Conservation (phyloP, 37 sponge, comb jelly and placozoan genomes). For the Bolinopsis microptera region DNA sequence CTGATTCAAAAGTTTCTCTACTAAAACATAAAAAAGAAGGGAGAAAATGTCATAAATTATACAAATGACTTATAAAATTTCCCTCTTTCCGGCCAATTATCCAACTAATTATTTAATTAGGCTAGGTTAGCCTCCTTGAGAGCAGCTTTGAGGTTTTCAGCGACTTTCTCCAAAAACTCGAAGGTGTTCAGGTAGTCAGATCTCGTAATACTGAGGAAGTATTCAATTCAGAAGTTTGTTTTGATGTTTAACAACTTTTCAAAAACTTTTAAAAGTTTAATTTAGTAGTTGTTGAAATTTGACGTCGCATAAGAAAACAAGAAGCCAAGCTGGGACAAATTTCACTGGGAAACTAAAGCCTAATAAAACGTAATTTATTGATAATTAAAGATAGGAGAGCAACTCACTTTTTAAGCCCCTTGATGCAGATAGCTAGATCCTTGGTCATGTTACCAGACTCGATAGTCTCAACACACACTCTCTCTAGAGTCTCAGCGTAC, state of each 20-base stretch:
- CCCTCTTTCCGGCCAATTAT: too few species aligned
- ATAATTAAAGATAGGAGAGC: too few species aligned
- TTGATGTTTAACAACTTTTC: background rate
- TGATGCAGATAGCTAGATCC: conserved; percentile 88
- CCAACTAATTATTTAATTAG: background rate
- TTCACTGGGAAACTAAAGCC: too few species aligned
- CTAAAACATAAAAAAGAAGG: too few species aligned
- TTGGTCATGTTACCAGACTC: conserved; percentile 95
- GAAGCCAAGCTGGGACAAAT: too few species aligned
- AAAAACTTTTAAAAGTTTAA: background rate
- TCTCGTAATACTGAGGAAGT: conserved; percentile 72
- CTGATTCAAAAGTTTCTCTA: too few species aligned
- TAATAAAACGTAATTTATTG: too few species aligned
- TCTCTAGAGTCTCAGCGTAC: conserved; percentile 77
- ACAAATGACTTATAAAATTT: too few species aligned
- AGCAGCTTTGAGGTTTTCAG: conserved; percentile 80
- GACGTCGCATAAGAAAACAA: too few species aligned
- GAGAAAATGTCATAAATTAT: too few species aligned
- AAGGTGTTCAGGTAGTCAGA: conserved; percentile 92
- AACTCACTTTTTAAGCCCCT: conserved; percentile 72
- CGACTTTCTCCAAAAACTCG: conserved; percentile 92
- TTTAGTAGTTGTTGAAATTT: too few species aligned
- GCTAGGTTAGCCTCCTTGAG: background rate
- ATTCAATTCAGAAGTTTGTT: background rate
- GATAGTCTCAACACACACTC: conserved; percentile 88